Base-by-base conservation (phyloP, 2,888 invertebrate species). In the Junonia oenone region DNA sequence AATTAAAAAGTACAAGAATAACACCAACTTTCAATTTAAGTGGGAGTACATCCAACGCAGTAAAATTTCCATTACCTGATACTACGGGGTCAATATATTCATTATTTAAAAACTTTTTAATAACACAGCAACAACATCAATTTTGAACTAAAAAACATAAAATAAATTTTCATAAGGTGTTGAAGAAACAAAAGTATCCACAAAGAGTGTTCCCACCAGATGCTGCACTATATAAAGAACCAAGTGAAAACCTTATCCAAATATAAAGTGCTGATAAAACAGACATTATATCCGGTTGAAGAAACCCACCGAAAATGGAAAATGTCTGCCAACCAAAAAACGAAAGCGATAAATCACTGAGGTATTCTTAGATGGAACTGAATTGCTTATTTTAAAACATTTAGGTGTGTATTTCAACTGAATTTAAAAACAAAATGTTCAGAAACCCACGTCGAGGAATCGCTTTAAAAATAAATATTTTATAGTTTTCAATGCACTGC, bases 301-400 rank as follows among this genome's bases (percentile, higher is more conserved):
- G 46, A 37, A 48, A 45, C 43, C 27, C 43, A 8, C 13, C 33
- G 19, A 33, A 45, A 51, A 47, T 43, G 47, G 14, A 9, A 33
- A 37, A 45, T 37, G 37, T 37, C 49, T 14, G 11, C n/a, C 47
- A 1, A 45, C 35, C n/a, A n/a, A 37, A 13, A 26, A 26, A 43
- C 22, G 37, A 19, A 45, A 45, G 45, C 52, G 52, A 56, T 56
- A 53, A 53, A 56, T 56, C 31, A 49, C 53, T 26, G 43, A 43
- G 26, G 2, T 48, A 45, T 55, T 49, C 48, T 53, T 38, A 49
- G 45, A 45, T 37, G 33, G 17, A 37, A 19, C 14, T 13, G 43
- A 46, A 26, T 3, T 6, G 19, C 13, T 33, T 29, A 45, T 29
- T 29, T 45, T 33, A 1, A n/a, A 8, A 8, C 15, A 19, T 6